phyloP scores from a whole-genome alignment of 2,888 invertebrate species.

The Antheraea assamensis region DNA sequence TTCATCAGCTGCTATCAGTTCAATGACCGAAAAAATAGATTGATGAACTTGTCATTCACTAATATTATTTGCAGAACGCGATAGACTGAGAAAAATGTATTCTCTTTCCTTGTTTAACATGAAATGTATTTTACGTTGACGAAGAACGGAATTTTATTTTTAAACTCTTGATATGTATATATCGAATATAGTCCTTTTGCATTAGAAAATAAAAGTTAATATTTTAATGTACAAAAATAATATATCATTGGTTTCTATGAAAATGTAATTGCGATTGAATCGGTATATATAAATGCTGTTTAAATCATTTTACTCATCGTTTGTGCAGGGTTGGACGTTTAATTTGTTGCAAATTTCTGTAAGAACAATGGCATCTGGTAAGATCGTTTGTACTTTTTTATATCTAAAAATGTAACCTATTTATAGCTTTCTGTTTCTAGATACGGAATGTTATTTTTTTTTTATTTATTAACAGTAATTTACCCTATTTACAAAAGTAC shows the following conservation, averaged over 20 bases:
- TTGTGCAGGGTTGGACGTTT: slow-evolving; percentile 43
- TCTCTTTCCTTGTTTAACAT: slow-evolving; percentile 1
- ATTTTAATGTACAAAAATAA: neutral
- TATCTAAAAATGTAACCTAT: slow-evolving; percentile 12
- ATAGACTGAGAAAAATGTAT: slow-evolving; percentile 11
- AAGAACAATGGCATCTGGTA: slow-evolving; percentile 59
- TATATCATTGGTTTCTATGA: slow-evolving; percentile 25
- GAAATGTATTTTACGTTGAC: neutral
- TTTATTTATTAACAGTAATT: neutral
- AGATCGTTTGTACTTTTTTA: slow-evolving; percentile 27
- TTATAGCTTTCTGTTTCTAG: neutral
- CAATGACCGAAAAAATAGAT: slow-evolving; percentile 42
- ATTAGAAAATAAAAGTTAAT: neutral
- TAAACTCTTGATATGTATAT: neutral
- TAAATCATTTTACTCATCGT: slow-evolving; percentile 44
- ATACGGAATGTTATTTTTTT: neutral
- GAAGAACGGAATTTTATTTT: neutral
- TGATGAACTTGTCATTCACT: slow-evolving; percentile 29
- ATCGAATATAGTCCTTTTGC: neutral
- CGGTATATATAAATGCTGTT: slow-evolving; percentile 53
- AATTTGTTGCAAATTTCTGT: slow-evolving; percentile 39
- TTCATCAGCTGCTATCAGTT: slow-evolving; percentile 45
- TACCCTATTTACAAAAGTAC: neutral
- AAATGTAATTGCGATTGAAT: slow-evolving; percentile 31
- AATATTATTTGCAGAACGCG: neutral